phyloP scores from a whole-genome alignment of 2,113 vertebrate genomes.

The Amphilophus citrinellus region DNA sequence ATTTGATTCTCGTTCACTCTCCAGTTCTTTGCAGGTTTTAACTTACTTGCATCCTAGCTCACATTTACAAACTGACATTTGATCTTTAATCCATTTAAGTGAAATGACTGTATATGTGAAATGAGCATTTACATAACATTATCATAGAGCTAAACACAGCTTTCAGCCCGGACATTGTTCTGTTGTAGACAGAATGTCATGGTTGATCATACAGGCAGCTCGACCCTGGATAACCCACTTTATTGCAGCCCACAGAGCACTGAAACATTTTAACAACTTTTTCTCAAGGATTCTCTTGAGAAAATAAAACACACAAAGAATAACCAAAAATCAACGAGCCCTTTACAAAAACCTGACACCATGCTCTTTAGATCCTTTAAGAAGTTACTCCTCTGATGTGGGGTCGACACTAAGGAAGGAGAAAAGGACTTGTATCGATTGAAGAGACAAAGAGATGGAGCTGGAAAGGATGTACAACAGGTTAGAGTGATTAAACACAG shows the following conservation, averaged over 20 bases:
- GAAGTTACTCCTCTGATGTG: slow-evolving; percentile 16
- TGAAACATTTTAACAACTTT: not conserved
- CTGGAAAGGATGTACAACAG: not conserved
- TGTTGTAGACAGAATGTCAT: not conserved
- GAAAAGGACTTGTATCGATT: no score
- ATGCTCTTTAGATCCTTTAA: not conserved
- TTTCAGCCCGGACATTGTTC: no score
- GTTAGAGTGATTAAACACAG: not conserved
- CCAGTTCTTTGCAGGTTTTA: not conserved
- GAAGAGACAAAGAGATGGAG: not conserved
- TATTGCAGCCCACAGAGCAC: not conserved
- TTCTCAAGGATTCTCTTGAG: not conserved
- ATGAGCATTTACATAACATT: no score
- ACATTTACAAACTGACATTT: not conserved
- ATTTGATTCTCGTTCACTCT: not conserved
- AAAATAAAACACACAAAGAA: not conserved
- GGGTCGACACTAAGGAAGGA: not conserved
- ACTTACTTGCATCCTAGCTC: not conserved
- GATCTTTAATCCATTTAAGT: not conserved
- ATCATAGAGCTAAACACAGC: no score
- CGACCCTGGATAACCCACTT: not conserved
- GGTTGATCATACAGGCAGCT: not conserved
- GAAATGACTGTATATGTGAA: not conserved
- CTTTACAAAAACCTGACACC: fast-evolving
- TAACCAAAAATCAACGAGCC: not conserved